Evolutionary conservation across 2,113 vertebrate genomes (phyloP).

Genomic region (Brachirus orientalis): DNA sequence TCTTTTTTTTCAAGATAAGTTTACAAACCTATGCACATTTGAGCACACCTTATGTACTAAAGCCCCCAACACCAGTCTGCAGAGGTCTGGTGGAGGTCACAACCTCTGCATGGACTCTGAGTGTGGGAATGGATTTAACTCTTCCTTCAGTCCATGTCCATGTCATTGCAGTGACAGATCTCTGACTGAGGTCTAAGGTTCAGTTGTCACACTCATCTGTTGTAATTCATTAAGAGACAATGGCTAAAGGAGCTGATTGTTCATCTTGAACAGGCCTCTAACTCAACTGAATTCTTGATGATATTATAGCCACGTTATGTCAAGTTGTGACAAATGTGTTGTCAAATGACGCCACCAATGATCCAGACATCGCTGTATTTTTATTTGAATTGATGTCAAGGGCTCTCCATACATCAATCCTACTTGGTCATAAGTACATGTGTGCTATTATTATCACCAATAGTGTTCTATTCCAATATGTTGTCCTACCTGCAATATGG

Average conservation of each 20-base stretch:
- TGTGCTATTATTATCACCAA: too few species aligned
- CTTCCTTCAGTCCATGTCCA: slow-evolving; percentile 47
- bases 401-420: background rate
- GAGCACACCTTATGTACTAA: slow-evolving; percentile 48
- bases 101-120: slow-evolving; percentile 51
- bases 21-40: slow-evolving; percentile 21
- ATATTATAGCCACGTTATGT: slow-evolving; percentile 2
- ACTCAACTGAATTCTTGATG: slow-evolving; percentile 4
- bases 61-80: slow-evolving; percentile 37
- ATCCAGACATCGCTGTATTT: slow-evolving; percentile 3
- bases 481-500: too few species aligned
- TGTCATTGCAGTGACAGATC: slow-evolving; percentile 68
- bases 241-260: slow-evolving; percentile 33
- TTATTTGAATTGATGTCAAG: background rate
- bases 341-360: slow-evolving; percentile 17
- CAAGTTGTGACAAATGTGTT: slow-evolving; percentile 7
- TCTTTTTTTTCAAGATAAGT: slow-evolving; percentile 14
- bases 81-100: slow-evolving; percentile 47
- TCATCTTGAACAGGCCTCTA: slow-evolving; percentile 2
- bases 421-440: too few species aligned
- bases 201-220: slow-evolving; percentile 54
- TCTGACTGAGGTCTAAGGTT: slow-evolving; percentile 61
- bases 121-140: slow-evolving; percentile 74
- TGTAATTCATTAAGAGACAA: slow-evolving; percentile 41
- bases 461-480: too few species aligned